Conservation (phyloP, 2,888 invertebrate genomes). For the Cactoblastis cactorum region DNA sequence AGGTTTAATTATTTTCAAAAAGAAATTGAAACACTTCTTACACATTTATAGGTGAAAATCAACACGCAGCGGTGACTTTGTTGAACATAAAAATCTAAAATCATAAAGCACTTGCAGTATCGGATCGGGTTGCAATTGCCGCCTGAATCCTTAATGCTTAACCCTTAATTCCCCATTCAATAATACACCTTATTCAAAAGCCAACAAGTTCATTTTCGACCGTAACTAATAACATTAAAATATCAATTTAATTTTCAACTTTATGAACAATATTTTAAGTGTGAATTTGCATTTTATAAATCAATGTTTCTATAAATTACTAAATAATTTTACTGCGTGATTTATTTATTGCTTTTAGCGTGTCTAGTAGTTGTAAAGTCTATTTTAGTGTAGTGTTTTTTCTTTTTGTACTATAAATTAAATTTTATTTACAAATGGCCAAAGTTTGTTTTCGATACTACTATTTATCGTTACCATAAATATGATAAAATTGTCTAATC, state of each 20-base stretch:
- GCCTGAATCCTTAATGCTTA: conserved; percentile 60
- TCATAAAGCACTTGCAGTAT: conserved; percentile 65
- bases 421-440: too few species aligned
- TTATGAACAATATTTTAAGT: conserved; percentile 4
- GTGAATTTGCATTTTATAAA: conserved; percentile 5
- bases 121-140: conserved; percentile 71
- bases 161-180: conserved; percentile 15
- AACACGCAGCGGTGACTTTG: conserved; percentile 66
- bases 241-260: conserved; percentile 1
- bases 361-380: neutral
- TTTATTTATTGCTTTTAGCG: neutral
- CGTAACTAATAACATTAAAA: neutral
- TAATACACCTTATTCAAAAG: neutral
- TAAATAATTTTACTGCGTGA: neutral
- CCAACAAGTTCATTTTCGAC: neutral
- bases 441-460: too few species aligned
- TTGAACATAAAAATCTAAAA: conserved; percentile 75
- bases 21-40: conserved; percentile 21
- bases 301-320: neutral
- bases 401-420: too few species aligned
- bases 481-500: too few species aligned
- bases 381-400: too few species aligned
- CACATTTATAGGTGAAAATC: conserved; percentile 22
- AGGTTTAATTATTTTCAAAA: neutral
- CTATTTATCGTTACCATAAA: too few species aligned